Base-by-base conservation (phyloP, 1,140 invertebrate species). In the Danaus plexippus region DNA sequence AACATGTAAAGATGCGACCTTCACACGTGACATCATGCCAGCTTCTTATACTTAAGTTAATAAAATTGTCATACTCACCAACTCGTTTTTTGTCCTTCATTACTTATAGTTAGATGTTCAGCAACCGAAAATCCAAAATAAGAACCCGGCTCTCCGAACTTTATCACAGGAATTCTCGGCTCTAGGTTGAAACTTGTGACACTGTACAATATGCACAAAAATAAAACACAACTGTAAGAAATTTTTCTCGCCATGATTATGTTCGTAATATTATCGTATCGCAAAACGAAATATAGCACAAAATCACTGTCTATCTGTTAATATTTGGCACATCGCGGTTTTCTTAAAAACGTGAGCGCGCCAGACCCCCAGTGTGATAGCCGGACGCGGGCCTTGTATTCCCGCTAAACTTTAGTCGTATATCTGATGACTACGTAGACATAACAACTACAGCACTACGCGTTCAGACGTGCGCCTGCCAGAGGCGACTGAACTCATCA, bases 91-190 rank as follows among this genome's bases (percentile, higher is more conserved):
- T 68, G 73, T 45, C 72, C 73, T 43, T 88, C 85, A 32, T 87
- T 77, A 15, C 72, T 65, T 12, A 89, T 64, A 62, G 90, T 90
- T 64, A 92, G 88, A 80, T 97, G 95, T 84, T 96, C 91, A 47
- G 95, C 95, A 11, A 97, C 92, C 42, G 95, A 95, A 89, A 93
- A 97, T 85, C 95, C 95, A 86, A 97, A 97, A 87, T 95, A 96
- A 46, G 94, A 93, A 43, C 90, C 91, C 18, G 67, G 61, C 44
- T 77, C 64, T 64, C 94, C 95, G 53, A 88, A 81, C 87, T 96
- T 96, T 69, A 96, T 90, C 71, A 96, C 88, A 73, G 95, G 94
- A 85, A 96, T 91, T 77, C 92, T 90, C 49, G 93, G 89, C 80
- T 97, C 95, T 69, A 97, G 89, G 89, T 97, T 97, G 86, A 96